Evolutionary conservation across 92 coral and sea anemone species (phyloP).

Genomic region (Porites evermanni): DNA sequence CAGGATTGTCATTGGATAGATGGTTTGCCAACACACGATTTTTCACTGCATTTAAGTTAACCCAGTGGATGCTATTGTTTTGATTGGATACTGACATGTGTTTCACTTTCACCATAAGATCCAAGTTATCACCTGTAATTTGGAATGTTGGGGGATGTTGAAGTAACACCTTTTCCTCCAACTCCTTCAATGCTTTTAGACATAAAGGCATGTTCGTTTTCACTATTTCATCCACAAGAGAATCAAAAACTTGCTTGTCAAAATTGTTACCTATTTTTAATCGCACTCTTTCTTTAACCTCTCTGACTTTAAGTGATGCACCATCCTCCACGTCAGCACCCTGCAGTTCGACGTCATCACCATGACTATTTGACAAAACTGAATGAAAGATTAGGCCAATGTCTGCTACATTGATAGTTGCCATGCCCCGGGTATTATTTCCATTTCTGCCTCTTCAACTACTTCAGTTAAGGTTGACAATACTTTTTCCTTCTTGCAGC

Average conservation of each 20-base stretch:
- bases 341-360: background rate
- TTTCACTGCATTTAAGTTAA: conserved; percentile 52
- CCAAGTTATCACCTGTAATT: conserved; percentile 65
- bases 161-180: conserved; percentile 4
- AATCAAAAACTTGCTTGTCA: background rate
- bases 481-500: conserved; percentile 21
- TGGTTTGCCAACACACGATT: conserved; percentile 45
- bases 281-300: background rate
- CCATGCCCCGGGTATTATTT: background rate
- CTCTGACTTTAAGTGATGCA: background rate
- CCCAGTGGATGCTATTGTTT: conserved; percentile 67
- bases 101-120: conserved; percentile 50
- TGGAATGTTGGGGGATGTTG: conserved; percentile 43
- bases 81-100: conserved; percentile 49
- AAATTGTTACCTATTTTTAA: background rate
- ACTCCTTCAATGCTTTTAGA: background rate
- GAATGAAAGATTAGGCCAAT: background rate
- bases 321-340: background rate
- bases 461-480: conserved; percentile 20
- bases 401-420: conserved; percentile 2
- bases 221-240: background rate
- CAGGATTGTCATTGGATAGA: background rate
- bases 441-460: conserved; percentile 3
- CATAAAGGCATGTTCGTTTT: background rate
- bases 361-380: background rate